Percentiles rank a stretch among this genome's conserved stretches.
These are phyloP conservation scores for Drosophila fungiperda DNA, from an alignment of 2,888 invertebrate genomes.

Conservation along the genomic window DNA sequence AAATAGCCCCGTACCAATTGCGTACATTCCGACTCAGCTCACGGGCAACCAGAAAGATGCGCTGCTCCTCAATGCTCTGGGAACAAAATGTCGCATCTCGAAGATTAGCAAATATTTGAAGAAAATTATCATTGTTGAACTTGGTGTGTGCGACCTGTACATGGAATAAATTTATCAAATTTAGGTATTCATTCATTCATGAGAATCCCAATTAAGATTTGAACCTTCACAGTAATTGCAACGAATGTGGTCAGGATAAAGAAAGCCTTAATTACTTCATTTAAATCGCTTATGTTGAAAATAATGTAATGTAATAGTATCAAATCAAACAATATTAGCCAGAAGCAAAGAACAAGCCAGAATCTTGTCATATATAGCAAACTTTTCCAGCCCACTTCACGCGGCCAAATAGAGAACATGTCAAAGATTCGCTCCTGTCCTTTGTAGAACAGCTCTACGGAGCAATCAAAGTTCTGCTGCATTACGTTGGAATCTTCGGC, in stretches of 20 bases:
- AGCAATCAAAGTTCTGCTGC: conserved; percentile 12
- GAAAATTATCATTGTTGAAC: conserved; percentile 41
- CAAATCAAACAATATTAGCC: conserved; percentile 64
- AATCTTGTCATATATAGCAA: conserved; percentile 34
- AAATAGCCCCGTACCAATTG: conserved; percentile 57
- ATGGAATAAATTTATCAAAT: background rate
- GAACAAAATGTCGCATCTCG: conserved; percentile 47
- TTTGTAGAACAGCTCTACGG: conserved; percentile 46
- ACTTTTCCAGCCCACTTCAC: conserved; percentile 15
- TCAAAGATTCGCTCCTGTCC: conserved; percentile 46
- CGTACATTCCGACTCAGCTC: conserved; percentile 46
- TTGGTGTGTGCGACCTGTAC: conserved; percentile 44
- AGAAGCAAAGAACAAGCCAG: conserved; percentile 44
- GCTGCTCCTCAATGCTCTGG: conserved; percentile 39
- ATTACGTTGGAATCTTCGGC: conserved; percentile 3
- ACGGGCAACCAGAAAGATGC: conserved; percentile 36
- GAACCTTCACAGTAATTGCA: conserved; percentile 58
- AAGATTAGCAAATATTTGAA: conserved; percentile 50
- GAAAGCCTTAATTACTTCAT: conserved; percentile 70
- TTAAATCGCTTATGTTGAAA: conserved; percentile 56
- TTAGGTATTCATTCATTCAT: background rate
- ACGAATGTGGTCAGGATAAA: conserved; percentile 68
- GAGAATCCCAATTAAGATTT: background rate
- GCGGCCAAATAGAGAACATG: conserved; percentile 54
- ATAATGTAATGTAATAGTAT: conserved; percentile 58